phyloP scores from a whole-genome alignment of 2,113 vertebrate species.

The Psilopogon haemacephalus region DNA sequence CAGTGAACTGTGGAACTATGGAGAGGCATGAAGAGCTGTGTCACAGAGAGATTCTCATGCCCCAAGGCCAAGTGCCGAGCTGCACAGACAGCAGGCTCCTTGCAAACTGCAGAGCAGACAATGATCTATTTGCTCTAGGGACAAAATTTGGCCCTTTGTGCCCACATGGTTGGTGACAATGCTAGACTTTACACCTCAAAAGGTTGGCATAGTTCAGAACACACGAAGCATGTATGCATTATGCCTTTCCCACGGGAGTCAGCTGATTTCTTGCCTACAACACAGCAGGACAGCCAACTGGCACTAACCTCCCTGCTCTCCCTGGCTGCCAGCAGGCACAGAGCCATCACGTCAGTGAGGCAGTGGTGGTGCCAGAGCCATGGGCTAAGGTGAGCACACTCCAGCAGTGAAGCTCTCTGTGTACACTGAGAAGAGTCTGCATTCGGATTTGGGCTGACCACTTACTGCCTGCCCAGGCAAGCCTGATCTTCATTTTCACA shows the following conservation, averaged over 20 bases:
- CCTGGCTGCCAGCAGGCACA: not conserved
- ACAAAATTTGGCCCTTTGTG: not conserved
- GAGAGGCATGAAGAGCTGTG: not conserved
- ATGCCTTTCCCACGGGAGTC: not conserved
- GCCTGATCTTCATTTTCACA: not conserved
- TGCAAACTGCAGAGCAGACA: not conserved
- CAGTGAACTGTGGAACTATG: not conserved
- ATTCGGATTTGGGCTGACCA: not conserved
- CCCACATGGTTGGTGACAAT: not conserved
- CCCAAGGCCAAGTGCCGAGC: accelerated
- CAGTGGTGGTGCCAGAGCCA: not conserved
- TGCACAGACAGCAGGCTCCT: not conserved
- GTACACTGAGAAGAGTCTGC: accelerated
- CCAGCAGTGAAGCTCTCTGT: not conserved
- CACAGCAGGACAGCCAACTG: not conserved
- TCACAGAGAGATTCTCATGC: not conserved
- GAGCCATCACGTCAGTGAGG: not conserved
- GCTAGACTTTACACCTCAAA: not conserved
- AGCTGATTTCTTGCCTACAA: not conserved
- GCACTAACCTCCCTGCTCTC: not conserved
- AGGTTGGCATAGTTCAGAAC: not conserved
- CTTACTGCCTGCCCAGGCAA: not conserved
- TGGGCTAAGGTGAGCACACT: not conserved
- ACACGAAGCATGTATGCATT: not conserved
- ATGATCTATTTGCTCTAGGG: not conserved